These are phyloP conservation scores for Exaiptasia diaphana DNA, from an alignment of 64 coral and sea anemone genomes.

Conservation along the genomic window DNA sequence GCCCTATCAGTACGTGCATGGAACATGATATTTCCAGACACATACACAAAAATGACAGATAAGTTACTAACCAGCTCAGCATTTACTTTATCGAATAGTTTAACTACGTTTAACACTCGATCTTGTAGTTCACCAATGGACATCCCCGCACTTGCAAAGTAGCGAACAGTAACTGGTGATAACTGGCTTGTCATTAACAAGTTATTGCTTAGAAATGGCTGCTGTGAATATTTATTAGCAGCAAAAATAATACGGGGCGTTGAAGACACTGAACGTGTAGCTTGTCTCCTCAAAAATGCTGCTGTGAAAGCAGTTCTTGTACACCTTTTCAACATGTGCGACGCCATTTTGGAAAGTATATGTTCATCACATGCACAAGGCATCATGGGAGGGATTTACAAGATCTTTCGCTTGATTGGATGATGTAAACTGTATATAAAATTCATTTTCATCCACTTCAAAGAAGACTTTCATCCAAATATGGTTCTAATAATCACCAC, in stretches of 20 bases:
- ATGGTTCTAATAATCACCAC: too few species aligned
- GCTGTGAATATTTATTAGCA: slow-evolving; percentile 54
- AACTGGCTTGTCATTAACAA: slow-evolving; percentile 7
- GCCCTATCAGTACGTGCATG: too few species aligned
- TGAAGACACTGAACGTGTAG: slow-evolving; percentile 56
- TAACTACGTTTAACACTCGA: slow-evolving; percentile 85
- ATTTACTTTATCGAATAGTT: slow-evolving; percentile 96
- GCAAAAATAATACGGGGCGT: slow-evolving; percentile 63
- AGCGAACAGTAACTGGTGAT: slow-evolving; percentile 23
- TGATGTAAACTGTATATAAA: too few species aligned
- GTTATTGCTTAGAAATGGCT: slow-evolving; percentile 46
- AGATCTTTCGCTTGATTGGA: too few species aligned
- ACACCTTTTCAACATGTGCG: slow-evolving; percentile 69
- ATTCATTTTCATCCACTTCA: too few species aligned
- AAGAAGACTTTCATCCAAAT: too few species aligned
- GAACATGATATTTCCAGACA: too few species aligned
- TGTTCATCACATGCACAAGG: background rate
- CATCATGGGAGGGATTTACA: slow-evolving; percentile 40
- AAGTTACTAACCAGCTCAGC: slow-evolving; percentile 71
- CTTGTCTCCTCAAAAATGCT: slow-evolving; percentile 48
- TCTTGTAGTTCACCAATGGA: slow-evolving; percentile 74
- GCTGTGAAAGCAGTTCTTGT: slow-evolving; percentile 32
- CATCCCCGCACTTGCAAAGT: slow-evolving; percentile 54
- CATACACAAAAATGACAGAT: too few species aligned
- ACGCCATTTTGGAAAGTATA: slow-evolving; percentile 90